Base-by-base conservation (phyloP, 2,113 vertebrate species). In the Xerus inauris region DNA sequence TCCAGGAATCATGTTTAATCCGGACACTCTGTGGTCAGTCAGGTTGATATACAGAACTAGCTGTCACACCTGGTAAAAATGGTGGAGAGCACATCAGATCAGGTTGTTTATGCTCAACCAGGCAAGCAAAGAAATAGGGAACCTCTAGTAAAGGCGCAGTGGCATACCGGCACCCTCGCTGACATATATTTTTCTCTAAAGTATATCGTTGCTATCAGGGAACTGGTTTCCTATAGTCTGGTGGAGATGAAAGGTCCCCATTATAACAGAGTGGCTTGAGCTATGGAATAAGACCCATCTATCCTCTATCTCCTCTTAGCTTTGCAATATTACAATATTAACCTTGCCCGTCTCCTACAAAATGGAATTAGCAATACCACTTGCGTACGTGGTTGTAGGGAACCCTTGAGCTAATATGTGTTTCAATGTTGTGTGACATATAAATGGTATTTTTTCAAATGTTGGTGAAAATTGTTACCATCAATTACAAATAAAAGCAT, bases 131-230 rank as follows among this genome's bases (percentile, higher is more conserved):
- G 77, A 14, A 30, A 24, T 10, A 2, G 13, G 28, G 32, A 1
- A 0, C 24, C 20, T 8, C 1, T 13, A 1, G 4, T 1, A 4
- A 4, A 8, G 32, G 32, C 19, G 5, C 2, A 1, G 13, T 3
- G 19, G 13, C 62, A 32, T 17, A 5, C 10, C 35, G 22, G 19
- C 28, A 54, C n/a, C 51, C 28, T 30, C 10, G 59, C 0, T 0
- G 0, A 13, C 2, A 9, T 14, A 1, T 22, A 16, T 40, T 40
- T 54, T 32, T 1, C 51, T 28, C 30, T 45, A 45, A 69, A 87
- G 49, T 22, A 47, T 38, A 42, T n/a, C 79, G 45, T 13, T 45
- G 19, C 81, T 28, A 1, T 65, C 1, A 0, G 17, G 3, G 26
- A 49, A 17, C 32, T 42, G 45, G 6, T 10, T 96, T 42, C 49